Evolutionary conservation across 2,797 vertebrate genomes (phyloP), one percentile per base, ranked within the genome.

Genomic region (Setipinna tenuifilis): DNA sequence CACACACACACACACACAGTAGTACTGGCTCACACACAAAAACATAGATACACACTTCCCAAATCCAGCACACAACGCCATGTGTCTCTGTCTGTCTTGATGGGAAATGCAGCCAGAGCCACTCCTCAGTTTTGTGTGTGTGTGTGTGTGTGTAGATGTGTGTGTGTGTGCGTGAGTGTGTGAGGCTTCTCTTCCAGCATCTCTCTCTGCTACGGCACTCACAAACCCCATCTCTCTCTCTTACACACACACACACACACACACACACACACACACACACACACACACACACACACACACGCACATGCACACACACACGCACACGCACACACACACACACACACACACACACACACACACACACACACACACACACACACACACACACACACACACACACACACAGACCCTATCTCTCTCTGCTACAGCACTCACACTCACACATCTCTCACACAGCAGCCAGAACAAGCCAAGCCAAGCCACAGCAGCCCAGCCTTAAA

Each of bases 1-100:
- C 11, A 65, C 7, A 14, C 14, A 31, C 65, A 71, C 14, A 71
- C 28, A 28, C 28, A 62, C 4, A 62, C 61, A 25, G 28, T 14
- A n/a, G n/a, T n/a, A 71, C 68, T 35, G 68, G 35, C 68, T 19
- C 16, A 16, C 25, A 71, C 68, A 68, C 68, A 71, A 3, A 19
- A 2, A 71, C 31, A 68, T 10, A 68, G 10, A 68, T 25, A 61
- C 19, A 61, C 58, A 21, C 58, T 75, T 65, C 44, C 80, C 82
- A 59, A 6, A 61, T 54, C 58, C 82, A 82, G 35, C 81, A 82
- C 41, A 82, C 54, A 82, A 25, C 75, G 6, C 19, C 35, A 41
- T 41, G 35, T 41, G 35, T 41, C 35, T 41, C 35, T 41, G 35
- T 41, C 35, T 41, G 35, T 41, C 35, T 41, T 41, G 35, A 41